Conservation (phyloP, 2,797 vertebrate species). For the Danio albolineatus region DNA sequence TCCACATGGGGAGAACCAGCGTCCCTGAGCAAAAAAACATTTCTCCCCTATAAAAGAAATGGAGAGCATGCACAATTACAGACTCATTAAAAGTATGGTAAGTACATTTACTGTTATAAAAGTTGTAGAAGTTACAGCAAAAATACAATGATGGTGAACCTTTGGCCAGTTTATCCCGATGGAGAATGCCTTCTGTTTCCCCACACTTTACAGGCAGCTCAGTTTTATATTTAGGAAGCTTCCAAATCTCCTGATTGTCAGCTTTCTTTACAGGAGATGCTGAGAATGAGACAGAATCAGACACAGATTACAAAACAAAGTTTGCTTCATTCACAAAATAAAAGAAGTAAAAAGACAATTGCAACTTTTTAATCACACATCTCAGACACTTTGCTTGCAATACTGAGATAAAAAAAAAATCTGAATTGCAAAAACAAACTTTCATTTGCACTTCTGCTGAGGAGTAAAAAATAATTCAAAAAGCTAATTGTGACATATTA, state of each 20-base stretch:
- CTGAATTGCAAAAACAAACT: too few relatives aligned
- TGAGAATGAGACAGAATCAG: constrained; percentile 41
- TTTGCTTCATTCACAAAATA: too few relatives aligned
- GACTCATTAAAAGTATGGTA: neutral
- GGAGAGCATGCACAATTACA: neutral
- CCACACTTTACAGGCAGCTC: constrained; percentile 75
- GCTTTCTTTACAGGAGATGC: constrained; percentile 69
- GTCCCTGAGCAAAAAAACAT: constrained; percentile 61
- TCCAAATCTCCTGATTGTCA: constrained; percentile 66
- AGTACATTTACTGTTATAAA: neutral
- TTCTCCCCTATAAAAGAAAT: constrained; percentile 63
- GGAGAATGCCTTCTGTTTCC: constrained; percentile 41
- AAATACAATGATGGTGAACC: constrained; percentile 59
- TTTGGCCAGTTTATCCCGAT: constrained; percentile 64
- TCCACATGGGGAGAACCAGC: constrained; percentile 67
- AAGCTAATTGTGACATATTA: too few relatives aligned
- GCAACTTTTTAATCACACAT: too few relatives aligned
- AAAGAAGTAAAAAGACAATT: too few relatives aligned
- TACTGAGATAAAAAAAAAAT: too few relatives aligned
- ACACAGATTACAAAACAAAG: too few relatives aligned
- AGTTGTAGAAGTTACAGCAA: neutral
- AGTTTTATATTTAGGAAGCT: constrained; percentile 63
- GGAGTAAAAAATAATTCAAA: too few relatives aligned
- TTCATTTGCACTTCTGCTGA: too few relatives aligned
- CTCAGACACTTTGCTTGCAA: too few relatives aligned